Conservation (phyloP, 2,797 vertebrate genomes). For the Sphaeramia orbicularis region DNA sequence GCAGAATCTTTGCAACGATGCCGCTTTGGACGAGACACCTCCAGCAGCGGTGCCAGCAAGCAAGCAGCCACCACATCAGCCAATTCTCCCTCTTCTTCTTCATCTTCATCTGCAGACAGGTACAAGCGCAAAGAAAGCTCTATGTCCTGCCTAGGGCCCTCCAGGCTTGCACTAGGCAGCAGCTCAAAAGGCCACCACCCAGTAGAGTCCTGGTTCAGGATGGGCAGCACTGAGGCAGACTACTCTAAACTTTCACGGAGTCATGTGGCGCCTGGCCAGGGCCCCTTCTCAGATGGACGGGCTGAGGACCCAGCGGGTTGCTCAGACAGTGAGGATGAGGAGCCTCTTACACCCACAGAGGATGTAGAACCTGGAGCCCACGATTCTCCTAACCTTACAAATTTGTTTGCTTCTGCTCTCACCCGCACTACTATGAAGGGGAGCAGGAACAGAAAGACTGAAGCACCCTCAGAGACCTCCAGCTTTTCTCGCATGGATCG, state of each 20-base stretch:
- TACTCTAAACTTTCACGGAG: slow-evolving; percentile 83
- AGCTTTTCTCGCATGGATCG: slow-evolving; percentile 89
- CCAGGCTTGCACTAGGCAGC: slow-evolving; percentile 81
- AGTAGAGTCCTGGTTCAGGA: slow-evolving; percentile 85
- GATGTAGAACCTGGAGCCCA: slow-evolving; percentile 72
- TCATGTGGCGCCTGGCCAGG: slow-evolving; percentile 76
- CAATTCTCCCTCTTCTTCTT: slow-evolving; percentile 89
- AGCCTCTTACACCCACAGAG: slow-evolving; percentile 77
- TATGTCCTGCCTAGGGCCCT: slow-evolving; percentile 88
- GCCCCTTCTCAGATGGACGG: slow-evolving; percentile 81
- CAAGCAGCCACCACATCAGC: slow-evolving; percentile 83
- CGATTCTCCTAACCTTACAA: slow-evolving; percentile 88
- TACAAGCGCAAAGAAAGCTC: slow-evolving; percentile 94
- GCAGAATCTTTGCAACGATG: slow-evolving; percentile 93
- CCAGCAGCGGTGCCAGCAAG: slow-evolving; percentile 74
- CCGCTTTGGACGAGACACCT: slow-evolving; percentile 90
- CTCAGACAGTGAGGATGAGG: slow-evolving; percentile 87
- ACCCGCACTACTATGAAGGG: slow-evolving; percentile 83
- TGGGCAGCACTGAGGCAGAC: slow-evolving; percentile 81
- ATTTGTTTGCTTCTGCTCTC: slow-evolving; percentile 97
- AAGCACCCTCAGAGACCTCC: slow-evolving; percentile 76
- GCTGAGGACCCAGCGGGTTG: slow-evolving; percentile 76
- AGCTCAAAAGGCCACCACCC: slow-evolving; percentile 79
- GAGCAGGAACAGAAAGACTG: slow-evolving; percentile 84
- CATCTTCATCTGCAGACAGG: slow-evolving; percentile 89